These are phyloP conservation scores for Gasterosteus aculeatus DNA, from an alignment of 2,113 vertebrate species.

Conservation along the genomic window DNA sequence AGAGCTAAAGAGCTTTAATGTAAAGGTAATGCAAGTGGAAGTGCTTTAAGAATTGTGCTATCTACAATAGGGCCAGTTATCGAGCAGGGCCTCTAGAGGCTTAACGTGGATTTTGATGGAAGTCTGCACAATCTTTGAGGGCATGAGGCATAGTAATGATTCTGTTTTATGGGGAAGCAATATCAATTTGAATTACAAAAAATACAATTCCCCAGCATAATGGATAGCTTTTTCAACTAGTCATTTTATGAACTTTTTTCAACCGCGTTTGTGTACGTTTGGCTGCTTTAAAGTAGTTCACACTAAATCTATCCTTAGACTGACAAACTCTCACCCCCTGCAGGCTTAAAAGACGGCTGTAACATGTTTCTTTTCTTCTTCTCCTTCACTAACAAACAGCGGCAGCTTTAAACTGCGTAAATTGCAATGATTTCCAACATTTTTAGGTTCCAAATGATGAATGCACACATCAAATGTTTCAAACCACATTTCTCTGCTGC, in stretches of 20 bases:
- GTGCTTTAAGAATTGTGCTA: conserved; percentile 49
- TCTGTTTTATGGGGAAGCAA: conserved; percentile 10
- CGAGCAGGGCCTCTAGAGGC: conserved; percentile 22
- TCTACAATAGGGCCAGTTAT: conserved; percentile 29
- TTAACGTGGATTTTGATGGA: conserved; percentile 50
- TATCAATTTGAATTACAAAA: conserved; percentile 19
- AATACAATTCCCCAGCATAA: not conserved
- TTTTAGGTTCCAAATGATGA: conserved; percentile 19
- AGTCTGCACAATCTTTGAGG: conserved; percentile 23
- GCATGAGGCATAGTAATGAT: conserved; percentile 17
- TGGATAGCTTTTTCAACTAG: not conserved
- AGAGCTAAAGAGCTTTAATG: conserved; percentile 56
- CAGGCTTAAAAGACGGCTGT: conserved; percentile 28
- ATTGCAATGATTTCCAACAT: conserved; percentile 12
- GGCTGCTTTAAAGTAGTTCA: conserved; percentile 15
- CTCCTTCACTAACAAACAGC: conserved; percentile 28
- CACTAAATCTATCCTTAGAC: conserved; percentile 40
- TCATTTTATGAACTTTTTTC: conserved; percentile 22
- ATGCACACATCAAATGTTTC: conserved; percentile 19
- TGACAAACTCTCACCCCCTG: conserved; percentile 16
- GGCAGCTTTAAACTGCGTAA: conserved; percentile 34
- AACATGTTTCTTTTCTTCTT: conserved; percentile 30
- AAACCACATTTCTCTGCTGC: conserved; percentile 5
- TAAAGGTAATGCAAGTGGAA: conserved; percentile 54
- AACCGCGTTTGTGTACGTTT: conserved; percentile 21